phyloP scores from a whole-genome alignment of 2,797 vertebrate genomes.

The Cercopithecus hamlyni region DNA sequence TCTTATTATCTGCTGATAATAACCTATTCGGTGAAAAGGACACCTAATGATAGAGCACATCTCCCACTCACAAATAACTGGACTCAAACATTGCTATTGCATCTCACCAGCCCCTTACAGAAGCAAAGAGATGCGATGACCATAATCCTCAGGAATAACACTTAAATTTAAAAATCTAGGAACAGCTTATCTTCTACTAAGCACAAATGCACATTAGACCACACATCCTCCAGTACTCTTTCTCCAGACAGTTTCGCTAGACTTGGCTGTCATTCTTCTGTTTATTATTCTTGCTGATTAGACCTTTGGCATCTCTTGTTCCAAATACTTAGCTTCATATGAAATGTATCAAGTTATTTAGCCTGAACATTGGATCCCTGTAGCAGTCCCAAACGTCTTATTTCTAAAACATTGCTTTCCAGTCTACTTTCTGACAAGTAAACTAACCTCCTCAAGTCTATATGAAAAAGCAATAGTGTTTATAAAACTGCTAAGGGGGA shows the following conservation, averaged over 20 bases:
- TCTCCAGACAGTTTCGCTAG: not conserved
- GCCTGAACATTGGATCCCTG: not conserved
- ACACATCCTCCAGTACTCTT: not conserved
- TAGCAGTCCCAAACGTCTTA: not conserved
- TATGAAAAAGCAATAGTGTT: not conserved
- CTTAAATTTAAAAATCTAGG: not conserved
- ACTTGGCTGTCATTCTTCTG: not conserved
- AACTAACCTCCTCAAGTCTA: not conserved
- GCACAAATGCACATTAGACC: not conserved
- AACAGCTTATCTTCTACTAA: not conserved
- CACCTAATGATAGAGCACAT: conserved; percentile 75
- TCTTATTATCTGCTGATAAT: conserved; percentile 76
- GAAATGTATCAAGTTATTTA: not conserved
- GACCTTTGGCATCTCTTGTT: not conserved
- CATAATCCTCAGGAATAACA: conserved; percentile 36
- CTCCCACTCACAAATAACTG: conserved; percentile 59
- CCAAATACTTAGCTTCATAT: not conserved
- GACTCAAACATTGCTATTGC: conserved; percentile 61
- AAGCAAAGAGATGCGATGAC: not conserved
- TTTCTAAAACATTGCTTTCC: not conserved
- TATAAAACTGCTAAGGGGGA: not conserved
- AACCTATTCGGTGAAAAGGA: conserved; percentile 57
- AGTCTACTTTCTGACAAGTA: not conserved
- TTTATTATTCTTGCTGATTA: not conserved
- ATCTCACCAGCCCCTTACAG: conserved; percentile 52